Conservation (phyloP, 2,888 invertebrate genomes). For the Cryptus viduatorius region DNA sequence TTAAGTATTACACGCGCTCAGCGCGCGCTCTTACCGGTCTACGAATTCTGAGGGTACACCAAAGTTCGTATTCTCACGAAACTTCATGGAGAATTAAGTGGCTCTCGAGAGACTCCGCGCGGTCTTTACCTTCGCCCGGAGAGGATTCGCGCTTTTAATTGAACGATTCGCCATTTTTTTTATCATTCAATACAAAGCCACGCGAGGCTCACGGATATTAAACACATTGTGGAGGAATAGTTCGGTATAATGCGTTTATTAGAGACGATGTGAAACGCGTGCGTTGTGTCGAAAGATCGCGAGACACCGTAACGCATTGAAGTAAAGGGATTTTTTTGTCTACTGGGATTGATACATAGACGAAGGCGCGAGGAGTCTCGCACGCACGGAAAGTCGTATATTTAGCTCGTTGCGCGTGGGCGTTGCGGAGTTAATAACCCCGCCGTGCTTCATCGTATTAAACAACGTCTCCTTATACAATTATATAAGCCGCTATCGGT, state of each 20-base stretch:
- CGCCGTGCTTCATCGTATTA: conserved; percentile 67
- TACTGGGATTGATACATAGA: background rate
- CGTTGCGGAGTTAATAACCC: conserved; percentile 71
- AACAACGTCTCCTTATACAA: conserved; percentile 69
- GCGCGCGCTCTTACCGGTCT: conserved; percentile 16
- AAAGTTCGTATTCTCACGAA: conserved; percentile 68
- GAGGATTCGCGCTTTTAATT: conserved; percentile 28
- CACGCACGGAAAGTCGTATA: conserved; percentile 41
- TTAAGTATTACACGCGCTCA: conserved; percentile 48
- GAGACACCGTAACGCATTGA: conserved; percentile 35
- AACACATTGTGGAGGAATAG: conserved; percentile 7
- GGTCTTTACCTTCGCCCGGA: background rate
- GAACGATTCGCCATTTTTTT: background rate
- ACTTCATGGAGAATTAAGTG: conserved; percentile 62
- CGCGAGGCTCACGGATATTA: background rate
- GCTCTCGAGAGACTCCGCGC: conserved; percentile 37
- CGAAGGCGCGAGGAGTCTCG: conserved; percentile 16
- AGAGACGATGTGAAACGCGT: conserved; percentile 17
- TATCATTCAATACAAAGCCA: background rate
- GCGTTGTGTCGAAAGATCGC: conserved; percentile 49
- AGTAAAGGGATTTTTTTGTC: conserved; percentile 11
- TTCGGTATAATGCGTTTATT: conserved; percentile 16
- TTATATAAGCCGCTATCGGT: conserved; percentile 64
- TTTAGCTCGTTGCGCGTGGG: conserved; percentile 51
- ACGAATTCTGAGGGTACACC: conserved; percentile 56